Conservation (phyloP, 2,113 vertebrate species). For the Mirounga angustirostris region DNA sequence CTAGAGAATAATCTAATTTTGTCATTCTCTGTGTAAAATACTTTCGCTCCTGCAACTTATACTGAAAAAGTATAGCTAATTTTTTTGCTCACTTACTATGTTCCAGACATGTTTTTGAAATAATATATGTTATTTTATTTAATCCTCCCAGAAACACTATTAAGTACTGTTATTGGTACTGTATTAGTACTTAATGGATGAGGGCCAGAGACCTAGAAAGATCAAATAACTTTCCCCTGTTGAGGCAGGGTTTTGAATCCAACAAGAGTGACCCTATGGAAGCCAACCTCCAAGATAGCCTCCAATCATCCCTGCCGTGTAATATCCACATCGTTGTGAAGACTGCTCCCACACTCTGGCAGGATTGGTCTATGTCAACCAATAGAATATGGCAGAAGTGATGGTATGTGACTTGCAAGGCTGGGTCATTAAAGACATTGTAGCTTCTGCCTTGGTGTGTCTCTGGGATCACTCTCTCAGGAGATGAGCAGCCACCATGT, state of each 20-base stretch:
- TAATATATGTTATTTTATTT: neutral
- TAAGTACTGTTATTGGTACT: neutral
- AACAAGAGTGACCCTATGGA: neutral
- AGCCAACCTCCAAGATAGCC: neutral
- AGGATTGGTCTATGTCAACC: neutral
- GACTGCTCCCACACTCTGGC: neutral
- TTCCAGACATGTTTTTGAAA: neutral
- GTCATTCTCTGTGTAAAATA: neutral
- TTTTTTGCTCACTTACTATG: neutral
- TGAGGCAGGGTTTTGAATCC: neutral
- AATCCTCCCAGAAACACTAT: neutral
- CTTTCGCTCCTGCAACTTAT: neutral
- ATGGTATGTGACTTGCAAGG: neutral
- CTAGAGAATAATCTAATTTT: neutral
- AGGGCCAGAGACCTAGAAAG: neutral
- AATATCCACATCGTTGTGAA: accelerated
- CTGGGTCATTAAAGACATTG: neutral
- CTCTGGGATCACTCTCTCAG: neutral
- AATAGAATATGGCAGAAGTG: neutral
- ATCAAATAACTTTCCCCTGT: neutral
- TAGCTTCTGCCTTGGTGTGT: neutral
- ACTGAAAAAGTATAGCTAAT: neutral
- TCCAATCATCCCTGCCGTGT: neutral
- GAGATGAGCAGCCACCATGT: neutral
- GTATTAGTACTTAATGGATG: neutral